Evolutionary conservation across 2,888 invertebrate genomes (phyloP), one percentile per base, ranked within the genome.

Genomic region (Anticlea derivata): DNA sequence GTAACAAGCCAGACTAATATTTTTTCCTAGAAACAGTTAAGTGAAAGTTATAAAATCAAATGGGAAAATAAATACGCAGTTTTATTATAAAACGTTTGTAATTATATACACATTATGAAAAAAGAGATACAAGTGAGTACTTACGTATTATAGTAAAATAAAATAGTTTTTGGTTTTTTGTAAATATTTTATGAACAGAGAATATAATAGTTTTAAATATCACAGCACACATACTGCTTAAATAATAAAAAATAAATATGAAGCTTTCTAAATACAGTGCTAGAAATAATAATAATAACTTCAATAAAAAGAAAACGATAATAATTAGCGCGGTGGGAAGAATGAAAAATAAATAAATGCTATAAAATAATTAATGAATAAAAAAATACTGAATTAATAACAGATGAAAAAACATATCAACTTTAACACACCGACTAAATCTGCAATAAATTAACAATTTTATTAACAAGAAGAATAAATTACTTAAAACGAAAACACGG

Each of bases 151-250:
- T 26, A 26, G 2, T 38, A 17, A 22, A 27, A 20, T 39, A 39
- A 4, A 20, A 50, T 22, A 58, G 44, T 67, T 64, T 70, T 66
- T 70, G 68, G 64, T 68, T 55, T 57, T 35, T 46, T 33, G 40
- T 35, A n/a, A n/a, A n/a, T 65, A 20, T 23, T 33, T 58, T 59
- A 41, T 48, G 58, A 29, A 27, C 10, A 31, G 17, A 11, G 12
- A 47, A 35, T 60, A 46, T 40, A 40, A 55, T 54, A 45, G 53
- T 35, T 17, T 11, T 2, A 17, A 63, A 65, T 81, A 86, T 86
- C 86, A 86, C 86, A 86, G 85, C 65, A 78, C 44, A 66, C 63
- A 83, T 85, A 86, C 83, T 70, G 83, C 85, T 66, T 50, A 7
- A n/a, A 8, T 45, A 46, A 29, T 11, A 54, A 20, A 35, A 12